Evolutionary conservation across 2,797 vertebrate genomes (phyloP).

Genomic region (Rhinichthys osculus): DNA sequence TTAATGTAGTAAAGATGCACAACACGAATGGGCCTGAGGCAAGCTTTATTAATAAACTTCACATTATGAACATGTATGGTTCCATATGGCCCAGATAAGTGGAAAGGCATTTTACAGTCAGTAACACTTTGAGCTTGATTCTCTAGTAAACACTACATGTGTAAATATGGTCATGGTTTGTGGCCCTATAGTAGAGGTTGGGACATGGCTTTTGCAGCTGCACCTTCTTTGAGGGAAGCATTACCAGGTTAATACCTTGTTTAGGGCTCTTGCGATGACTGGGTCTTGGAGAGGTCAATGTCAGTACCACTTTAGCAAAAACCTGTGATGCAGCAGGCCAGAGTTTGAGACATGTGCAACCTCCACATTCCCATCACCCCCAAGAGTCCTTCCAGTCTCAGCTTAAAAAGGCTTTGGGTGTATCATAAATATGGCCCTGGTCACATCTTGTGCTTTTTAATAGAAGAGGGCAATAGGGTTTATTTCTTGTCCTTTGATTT

Average conservation of each 20-base stretch:
- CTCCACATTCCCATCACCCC: slow-evolving; percentile 63
- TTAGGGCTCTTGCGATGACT: slow-evolving; percentile 81
- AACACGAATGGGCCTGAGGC: slow-evolving; percentile 34
- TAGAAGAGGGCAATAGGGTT: slow-evolving; percentile 11
- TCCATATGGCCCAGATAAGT: slow-evolving; percentile 31
- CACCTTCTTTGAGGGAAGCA: slow-evolving; percentile 73
- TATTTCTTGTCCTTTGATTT: slow-evolving; percentile 35
- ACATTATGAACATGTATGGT: slow-evolving; percentile 37
- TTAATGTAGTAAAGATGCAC: slow-evolving; percentile 46
- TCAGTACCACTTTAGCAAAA: slow-evolving; percentile 80
- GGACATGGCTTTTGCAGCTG: slow-evolving; percentile 74
- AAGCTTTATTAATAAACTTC: slow-evolving; percentile 44
- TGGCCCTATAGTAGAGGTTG: slow-evolving; percentile 49
- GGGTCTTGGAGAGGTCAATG: slow-evolving; percentile 82
- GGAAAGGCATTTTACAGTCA: slow-evolving; percentile 25
- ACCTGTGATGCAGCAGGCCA: slow-evolving; percentile 78
- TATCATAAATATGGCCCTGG: slow-evolving; percentile 71
- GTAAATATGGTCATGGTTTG: slow-evolving; percentile 42
- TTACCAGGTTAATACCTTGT: slow-evolving; percentile 83
- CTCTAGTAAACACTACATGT: slow-evolving; percentile 25
- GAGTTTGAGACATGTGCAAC: slow-evolving; percentile 72
- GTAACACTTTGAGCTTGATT: slow-evolving; percentile 10
- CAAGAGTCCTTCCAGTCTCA: slow-evolving; percentile 62
- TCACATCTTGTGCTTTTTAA: slow-evolving; percentile 61
- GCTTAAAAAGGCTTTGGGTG: slow-evolving; percentile 37